Base-by-base conservation (phyloP, 2,113 vertebrate genomes). In the Brachyistius frenatus region DNA sequence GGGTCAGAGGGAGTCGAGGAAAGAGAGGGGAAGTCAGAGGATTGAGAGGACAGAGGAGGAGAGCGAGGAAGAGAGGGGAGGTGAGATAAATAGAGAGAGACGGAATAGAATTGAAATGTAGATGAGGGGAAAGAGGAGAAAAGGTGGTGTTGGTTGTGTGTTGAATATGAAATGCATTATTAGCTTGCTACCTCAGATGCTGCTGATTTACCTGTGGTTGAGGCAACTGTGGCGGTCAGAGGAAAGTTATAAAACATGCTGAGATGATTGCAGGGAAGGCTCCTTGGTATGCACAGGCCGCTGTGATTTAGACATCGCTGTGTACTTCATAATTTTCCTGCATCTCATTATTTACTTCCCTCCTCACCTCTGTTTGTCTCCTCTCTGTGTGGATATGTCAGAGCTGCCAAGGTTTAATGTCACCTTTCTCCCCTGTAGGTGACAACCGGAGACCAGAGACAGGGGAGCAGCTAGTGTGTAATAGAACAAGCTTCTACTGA, bases 91-190 rank as follows among this genome's bases (percentile, higher is more conserved):
- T 55, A 76, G 73, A 71, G 50, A 65, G 52, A 57, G 53, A 69
- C 36, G 52, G 74, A 82, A 73, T 60, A 76, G 72, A 89, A 87
- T 68, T 63, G 73, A 89, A 87, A 90, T 90, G 72, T 74, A 86
- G 79, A 89, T 80, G 65, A 81, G 60, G 47, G 53, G 66, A 53
- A 55, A 16, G 54, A 47, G 69, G 61, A 76, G 79, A 72, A 74
- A 80, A 69, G 73, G 80, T 41, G 73, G 41, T 31, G 32, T 41
- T 39, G 83, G 76, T 56, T 86, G 81, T 88, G 88, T 65, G 85
- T 56, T 84, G 91, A 89, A 92, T 91, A 81, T 88, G 67, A 90
- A 91, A 86, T 47, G 65, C 53, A 35, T 84, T 76, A 87, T 92
- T 91, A 91, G 67, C 69, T 73, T 3, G 50, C 63, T 39, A 35